Evolutionary conservation across 2,113 vertebrate species (phyloP), one percentile per base, ranked within the genome.

Genomic region (Dasyurus viverrinus): DNA sequence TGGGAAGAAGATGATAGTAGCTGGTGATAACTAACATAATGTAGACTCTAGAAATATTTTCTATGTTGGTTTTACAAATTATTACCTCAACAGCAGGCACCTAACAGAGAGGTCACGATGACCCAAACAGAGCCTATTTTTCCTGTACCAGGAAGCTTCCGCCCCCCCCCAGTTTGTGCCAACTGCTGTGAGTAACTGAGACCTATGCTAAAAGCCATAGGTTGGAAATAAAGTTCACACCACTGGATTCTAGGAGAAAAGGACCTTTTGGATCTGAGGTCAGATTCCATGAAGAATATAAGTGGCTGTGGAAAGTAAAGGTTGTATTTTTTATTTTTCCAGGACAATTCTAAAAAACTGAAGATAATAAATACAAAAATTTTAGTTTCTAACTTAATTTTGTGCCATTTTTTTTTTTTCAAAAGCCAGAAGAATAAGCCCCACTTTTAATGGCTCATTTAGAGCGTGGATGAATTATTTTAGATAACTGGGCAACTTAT

Each of bases 1-100:
- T 99, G 99, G 99, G 99, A 99, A 96, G 99, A 98, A 96, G 99
- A 99, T 26, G 99, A 99, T 57, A 98, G 94, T 25, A 97, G 93
- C 97, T 99, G 99, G 99, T 99, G 99, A 99, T 90, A 94, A 93
- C 50, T 0, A 90, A 46, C 93, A 50, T 0, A 52, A 96, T 68
- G 54, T 53, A 55, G 92, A 94, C 94, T 92, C 53, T 14, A 96
- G 93, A 94, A 55, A 53, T 91, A 94, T 92, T 93, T 97, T 95
- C 93, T 96, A 93, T 91, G 54, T 54, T 47, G 11, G 0, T 90
- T 12, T 89, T 25, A 53, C 0, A 90, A 97, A 95, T 96, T 11
- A 97, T 98, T 98, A 98, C 98, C 98, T 98, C 98, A 98, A 92
- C 8, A 92, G 96, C 94, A 97, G 96, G 97, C 95, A 89, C 94